Evolutionary conservation across 2,888 invertebrate genomes (phyloP).

Genomic region (Shargacucullia verbasci): DNA sequence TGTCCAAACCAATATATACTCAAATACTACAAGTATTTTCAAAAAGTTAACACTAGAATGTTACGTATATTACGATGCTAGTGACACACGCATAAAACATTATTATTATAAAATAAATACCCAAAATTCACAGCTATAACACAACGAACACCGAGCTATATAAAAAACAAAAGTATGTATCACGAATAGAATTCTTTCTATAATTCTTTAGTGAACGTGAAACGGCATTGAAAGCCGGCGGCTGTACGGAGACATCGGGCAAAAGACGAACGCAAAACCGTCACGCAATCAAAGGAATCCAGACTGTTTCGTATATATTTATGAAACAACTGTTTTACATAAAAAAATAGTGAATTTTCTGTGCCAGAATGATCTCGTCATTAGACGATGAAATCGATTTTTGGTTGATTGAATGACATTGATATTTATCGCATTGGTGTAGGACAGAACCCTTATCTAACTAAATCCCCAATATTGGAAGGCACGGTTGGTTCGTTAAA

Average conservation of each 20-base stretch:
- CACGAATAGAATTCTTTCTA: slow-evolving; percentile 15
- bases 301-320: slow-evolving; percentile 54
- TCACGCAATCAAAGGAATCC: slow-evolving; percentile 64
- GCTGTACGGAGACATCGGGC: slow-evolving; percentile 87
- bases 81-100: not conserved
- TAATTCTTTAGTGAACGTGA: slow-evolving; percentile 30
- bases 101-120: slow-evolving; percentile 16
- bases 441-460: too few species aligned
- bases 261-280: slow-evolving; percentile 85
- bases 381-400: too few species aligned
- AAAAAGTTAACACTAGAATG: too few species aligned
- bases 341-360: slow-evolving; percentile 1
- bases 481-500: too few species aligned
- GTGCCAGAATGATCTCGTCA: too few species aligned
- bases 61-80: too few species aligned
- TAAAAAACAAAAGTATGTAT: slow-evolving; percentile 11
- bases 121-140: not conserved
- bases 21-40: too few species aligned
- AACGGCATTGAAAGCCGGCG: slow-evolving; percentile 47
- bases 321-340: slow-evolving; percentile 1
- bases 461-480: too few species aligned
- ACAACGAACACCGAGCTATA: slow-evolving; percentile 15
- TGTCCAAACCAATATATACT: too few species aligned
- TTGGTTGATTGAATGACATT: too few species aligned
- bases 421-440: too few species aligned